A percentile compares a stretch with the other conserved stretches of the same genome.
These are phyloP conservation scores for Notarius quadriscutis DNA, from an alignment of 2,113 vertebrate genomes.

Conservation along the genomic window DNA sequence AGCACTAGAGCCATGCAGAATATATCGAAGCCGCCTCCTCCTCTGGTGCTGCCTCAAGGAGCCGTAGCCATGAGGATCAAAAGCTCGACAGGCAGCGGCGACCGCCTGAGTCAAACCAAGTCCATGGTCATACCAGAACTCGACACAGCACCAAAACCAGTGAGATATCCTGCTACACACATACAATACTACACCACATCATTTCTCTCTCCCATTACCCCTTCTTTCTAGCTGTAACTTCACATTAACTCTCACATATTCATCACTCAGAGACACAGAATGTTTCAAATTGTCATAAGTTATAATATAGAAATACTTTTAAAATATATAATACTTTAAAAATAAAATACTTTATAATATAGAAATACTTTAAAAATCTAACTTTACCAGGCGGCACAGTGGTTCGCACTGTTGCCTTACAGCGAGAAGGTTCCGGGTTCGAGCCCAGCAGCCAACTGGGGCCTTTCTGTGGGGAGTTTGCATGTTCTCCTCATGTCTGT, in stretches of 20 bases:
- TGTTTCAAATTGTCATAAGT: background rate
- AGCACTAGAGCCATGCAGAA: conserved; percentile 62
- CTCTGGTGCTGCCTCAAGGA: conserved; percentile 50
- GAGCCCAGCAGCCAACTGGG: no score
- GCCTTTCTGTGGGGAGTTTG: no score
- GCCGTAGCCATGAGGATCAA: conserved; percentile 65
- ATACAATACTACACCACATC: background rate
- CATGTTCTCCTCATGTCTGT: no score
- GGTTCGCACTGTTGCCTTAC: no score
- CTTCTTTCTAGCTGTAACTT: background rate
- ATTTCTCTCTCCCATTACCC: background rate
- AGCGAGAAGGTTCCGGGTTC: no score
- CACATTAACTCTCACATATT: background rate
- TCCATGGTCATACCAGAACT: conserved; percentile 72
- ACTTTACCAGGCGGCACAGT: no score
- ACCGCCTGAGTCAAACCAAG: conserved; percentile 73
- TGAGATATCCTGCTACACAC: conserved; percentile 43
- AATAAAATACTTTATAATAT: no score
- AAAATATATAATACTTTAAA: no score
- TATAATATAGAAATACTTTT: background rate
- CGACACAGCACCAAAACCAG: conserved; percentile 61
- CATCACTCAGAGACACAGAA: background rate
- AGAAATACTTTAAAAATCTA: no score
- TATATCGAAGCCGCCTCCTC: conserved; percentile 23
- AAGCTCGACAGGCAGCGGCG: conserved; percentile 53